Percentiles rank a stretch among this genome's conserved stretches.
phyloP scores from a whole-genome alignment of 2,113 vertebrate genomes.

The Hiodon alosoides region DNA sequence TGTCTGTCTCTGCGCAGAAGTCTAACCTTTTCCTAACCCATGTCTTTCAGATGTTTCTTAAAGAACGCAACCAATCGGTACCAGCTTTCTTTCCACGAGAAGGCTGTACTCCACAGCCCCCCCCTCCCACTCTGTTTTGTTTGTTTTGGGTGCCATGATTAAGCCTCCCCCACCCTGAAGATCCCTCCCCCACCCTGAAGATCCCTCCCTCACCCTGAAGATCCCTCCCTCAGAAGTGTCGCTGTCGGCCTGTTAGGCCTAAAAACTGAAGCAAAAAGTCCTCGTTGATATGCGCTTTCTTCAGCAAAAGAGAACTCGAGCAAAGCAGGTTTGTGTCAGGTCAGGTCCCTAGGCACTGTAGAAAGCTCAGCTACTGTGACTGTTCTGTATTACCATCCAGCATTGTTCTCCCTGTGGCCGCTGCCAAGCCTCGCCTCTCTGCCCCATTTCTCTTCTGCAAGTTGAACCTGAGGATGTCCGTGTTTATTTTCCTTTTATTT shows the following conservation, averaged over 20 bases:
- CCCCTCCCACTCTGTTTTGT: conserved; percentile 49
- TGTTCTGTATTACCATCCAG: conserved; percentile 58
- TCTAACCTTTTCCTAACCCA: not conserved
- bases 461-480: conserved; percentile 57
- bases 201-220: conserved; percentile 57
- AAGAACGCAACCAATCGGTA: conserved; percentile 59
- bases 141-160: conserved; percentile 72
- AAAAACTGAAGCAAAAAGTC: conserved; percentile 34
- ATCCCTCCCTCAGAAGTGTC: conserved; percentile 54
- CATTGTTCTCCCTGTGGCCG: conserved; percentile 38
- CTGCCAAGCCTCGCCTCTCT: conserved; percentile 52
- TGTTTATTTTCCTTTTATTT: conserved; percentile 48
- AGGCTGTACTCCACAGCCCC: conserved; percentile 53
- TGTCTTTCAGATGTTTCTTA: conserved; percentile 79
- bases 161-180: conserved; percentile 60
- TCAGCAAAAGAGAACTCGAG: conserved; percentile 35
- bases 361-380: conserved; percentile 59
- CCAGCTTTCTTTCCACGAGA: conserved; percentile 65
- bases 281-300: conserved; percentile 38
- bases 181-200: conserved; percentile 55
- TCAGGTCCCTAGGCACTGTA: conserved; percentile 53
- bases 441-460: conserved; percentile 40
- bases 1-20: no score
- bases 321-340: conserved; percentile 51
- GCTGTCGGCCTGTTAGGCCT: conserved; percentile 55